Conservation (phyloP, 1,140 invertebrate genomes). For the Acromyrmex heyeri region DNA sequence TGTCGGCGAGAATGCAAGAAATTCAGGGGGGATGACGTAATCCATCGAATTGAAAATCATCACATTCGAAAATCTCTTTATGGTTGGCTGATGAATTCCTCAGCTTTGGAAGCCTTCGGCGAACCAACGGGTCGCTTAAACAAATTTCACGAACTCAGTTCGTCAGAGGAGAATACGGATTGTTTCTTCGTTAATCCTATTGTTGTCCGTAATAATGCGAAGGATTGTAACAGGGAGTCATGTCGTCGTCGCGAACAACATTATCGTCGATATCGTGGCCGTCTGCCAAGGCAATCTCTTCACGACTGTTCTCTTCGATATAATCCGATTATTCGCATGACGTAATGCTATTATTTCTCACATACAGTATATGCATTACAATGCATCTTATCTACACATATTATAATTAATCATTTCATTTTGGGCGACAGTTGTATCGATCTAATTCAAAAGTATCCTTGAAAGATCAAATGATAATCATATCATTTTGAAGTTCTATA, state of each 20-base stretch:
- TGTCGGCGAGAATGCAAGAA: conserved; percentile 46
- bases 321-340: conserved; percentile 21
- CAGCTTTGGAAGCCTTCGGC: conserved; percentile 24
- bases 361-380: background rate
- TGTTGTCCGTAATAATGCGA: conserved; percentile 20
- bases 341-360: conserved; percentile 16
- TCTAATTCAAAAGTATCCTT: background rate
- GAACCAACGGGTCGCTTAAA: conserved; percentile 16
- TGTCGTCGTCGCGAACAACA: background rate
- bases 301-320: background rate
- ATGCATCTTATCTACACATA: background rate
- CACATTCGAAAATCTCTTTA: conserved; percentile 54
- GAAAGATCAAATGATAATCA: background rate
- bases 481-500: background rate
- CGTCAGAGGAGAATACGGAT: conserved; percentile 14
- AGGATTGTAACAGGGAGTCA: conserved; percentile 70
- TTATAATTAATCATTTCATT: conserved; percentile 14
- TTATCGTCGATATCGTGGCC: background rate
- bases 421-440: background rate
- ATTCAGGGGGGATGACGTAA: background rate
- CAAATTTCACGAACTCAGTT: background rate
- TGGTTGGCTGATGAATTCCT: conserved; percentile 66
- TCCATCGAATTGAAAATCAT: background rate
- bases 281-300: conserved; percentile 18
- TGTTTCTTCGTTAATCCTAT: conserved; percentile 21